phyloP scores from a whole-genome alignment of 2,797 vertebrate species.

The Falco columbarius region DNA sequence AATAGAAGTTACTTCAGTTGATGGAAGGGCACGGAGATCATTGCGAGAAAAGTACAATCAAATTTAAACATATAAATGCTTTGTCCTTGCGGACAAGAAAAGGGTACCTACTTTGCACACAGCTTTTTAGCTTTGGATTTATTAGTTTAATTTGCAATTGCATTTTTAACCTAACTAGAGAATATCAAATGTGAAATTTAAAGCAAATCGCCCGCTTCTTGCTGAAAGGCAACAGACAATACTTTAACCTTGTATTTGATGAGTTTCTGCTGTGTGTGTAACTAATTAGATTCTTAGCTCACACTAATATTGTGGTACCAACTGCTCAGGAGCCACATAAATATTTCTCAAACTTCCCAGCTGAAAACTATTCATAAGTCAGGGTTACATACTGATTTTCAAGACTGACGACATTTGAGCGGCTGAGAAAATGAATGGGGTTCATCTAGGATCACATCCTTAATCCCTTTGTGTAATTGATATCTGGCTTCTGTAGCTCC shows the following conservation, averaged over 20 bases:
- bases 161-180: neutral
- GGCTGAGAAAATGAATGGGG: slow-evolving; percentile 45
- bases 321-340: slow-evolving; percentile 10
- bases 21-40: neutral
- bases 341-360: neutral
- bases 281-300: slow-evolving; percentile 37
- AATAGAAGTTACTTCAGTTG: neutral
- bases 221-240: neutral
- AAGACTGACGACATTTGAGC: slow-evolving; percentile 21
- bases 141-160: neutral
- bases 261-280: neutral
- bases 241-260: slow-evolving; percentile 28
- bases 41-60: neutral
- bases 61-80: neutral
- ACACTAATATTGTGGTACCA: neutral
- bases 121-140: neutral
- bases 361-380: slow-evolving; percentile 51
- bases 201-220: neutral
- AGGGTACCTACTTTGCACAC: neutral
- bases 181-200: neutral
- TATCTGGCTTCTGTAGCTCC: neutral
- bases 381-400: slow-evolving; percentile 47
- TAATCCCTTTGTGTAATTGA: neutral
- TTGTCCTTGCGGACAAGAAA: neutral
- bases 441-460: neutral